Evolutionary conservation across 1,140 invertebrate species (phyloP).

Genomic region (Lordiphosa mommai): DNA sequence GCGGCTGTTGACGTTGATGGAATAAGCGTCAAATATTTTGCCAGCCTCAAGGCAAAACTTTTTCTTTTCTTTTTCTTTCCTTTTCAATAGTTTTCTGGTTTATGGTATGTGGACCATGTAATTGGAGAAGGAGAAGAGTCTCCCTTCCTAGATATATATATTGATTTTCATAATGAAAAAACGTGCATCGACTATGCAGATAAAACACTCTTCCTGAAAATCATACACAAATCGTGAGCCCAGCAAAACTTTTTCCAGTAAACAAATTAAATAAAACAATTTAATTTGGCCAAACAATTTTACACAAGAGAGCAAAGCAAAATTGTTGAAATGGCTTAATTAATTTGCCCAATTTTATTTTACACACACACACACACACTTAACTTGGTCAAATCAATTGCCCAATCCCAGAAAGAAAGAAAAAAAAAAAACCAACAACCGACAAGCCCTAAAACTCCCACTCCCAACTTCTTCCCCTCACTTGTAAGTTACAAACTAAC

Average conservation of each 20-base stretch:
- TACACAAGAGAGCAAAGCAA: conserved; percentile 12
- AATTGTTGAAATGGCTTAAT: conserved; percentile 18
- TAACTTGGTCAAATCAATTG: conserved; percentile 17
- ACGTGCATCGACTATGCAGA: conserved; percentile 8
- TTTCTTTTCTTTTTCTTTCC: neutral
- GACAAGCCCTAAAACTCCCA: conserved; percentile 4
- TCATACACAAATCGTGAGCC: conserved; percentile 1
- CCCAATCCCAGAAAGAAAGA: neutral
- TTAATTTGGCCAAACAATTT: conserved; percentile 15
- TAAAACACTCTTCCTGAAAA: conserved; percentile 8
- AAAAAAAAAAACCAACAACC: neutral
- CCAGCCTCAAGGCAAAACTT: conserved; percentile 5
- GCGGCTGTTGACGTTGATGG: conserved; percentile 9
- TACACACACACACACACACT: neutral
- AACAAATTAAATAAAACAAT: conserved; percentile 20
- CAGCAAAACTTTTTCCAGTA: conserved; percentile 5
- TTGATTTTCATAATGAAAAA: conserved; percentile 9
- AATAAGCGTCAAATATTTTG: conserved; percentile 15
- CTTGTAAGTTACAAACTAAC: conserved; percentile 13
- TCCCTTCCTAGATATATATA: neutral
- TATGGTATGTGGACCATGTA: conserved; percentile 12
- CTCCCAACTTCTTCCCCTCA: neutral
- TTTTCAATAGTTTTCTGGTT: neutral
- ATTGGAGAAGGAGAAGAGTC: conserved; percentile 7
- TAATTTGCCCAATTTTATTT: conserved; percentile 11